These are phyloP conservation scores for Proterorhinus semilunaris DNA, from an alignment of 2,113 vertebrate genomes.

Conservation along the genomic window DNA sequence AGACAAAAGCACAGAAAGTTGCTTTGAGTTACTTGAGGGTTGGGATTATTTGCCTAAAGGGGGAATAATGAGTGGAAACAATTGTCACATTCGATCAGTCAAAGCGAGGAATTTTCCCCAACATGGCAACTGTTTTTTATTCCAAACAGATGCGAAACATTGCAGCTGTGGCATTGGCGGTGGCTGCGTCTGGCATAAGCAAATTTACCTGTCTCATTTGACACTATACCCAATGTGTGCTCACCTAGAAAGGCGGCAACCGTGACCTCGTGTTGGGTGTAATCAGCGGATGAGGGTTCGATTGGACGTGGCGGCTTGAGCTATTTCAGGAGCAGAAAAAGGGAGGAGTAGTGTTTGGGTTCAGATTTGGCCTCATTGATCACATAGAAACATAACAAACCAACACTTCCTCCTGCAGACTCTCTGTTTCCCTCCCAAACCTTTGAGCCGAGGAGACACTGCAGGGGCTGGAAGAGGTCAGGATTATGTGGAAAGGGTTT, in stretches of 20 bases:
- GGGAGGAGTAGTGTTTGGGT: slow-evolving; percentile 1
- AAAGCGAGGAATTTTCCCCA: slow-evolving; percentile 34
- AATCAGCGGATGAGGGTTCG: slow-evolving; percentile 14
- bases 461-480: neutral
- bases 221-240: slow-evolving; percentile 1
- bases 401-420: neutral
- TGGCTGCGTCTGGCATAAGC: slow-evolving; percentile 5
- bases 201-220: slow-evolving; percentile 22
- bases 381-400: slow-evolving; percentile 12
- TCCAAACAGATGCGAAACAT: slow-evolving; percentile 37
- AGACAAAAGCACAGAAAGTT: slow-evolving; percentile 14
- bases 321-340: slow-evolving; percentile 11
- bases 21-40: slow-evolving; percentile 30
- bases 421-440: neutral
- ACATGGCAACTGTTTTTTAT: slow-evolving; percentile 39
- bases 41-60: slow-evolving; percentile 23
- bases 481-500: neutral
- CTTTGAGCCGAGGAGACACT: neutral
- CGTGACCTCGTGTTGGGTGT: slow-evolving; percentile 12
- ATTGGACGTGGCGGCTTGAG: slow-evolving; percentile 19
- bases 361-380: slow-evolving; percentile 13
- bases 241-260: slow-evolving; percentile 15
- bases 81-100: slow-evolving; percentile 48
- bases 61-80: slow-evolving; percentile 48
- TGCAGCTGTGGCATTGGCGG: slow-evolving; percentile 3